phyloP scores from a whole-genome alignment of 1,140 invertebrate genomes.

The Trichonephila clavata region DNA sequence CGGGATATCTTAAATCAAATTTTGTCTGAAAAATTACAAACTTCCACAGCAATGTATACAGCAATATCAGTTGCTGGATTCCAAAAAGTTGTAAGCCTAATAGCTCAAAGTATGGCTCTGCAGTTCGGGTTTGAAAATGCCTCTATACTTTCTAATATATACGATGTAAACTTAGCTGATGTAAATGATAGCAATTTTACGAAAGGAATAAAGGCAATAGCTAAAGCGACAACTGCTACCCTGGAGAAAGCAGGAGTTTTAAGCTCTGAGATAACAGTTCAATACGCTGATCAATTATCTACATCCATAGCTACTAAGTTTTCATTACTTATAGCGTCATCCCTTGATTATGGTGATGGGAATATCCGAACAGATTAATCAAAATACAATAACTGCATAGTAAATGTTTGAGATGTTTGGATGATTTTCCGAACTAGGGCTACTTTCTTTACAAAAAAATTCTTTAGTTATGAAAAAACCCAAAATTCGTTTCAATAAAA shows the following conservation, averaged over 20 bases:
- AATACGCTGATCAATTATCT: constrained; percentile 40
- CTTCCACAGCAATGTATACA: constrained; percentile 54
- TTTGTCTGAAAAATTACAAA: not conserved
- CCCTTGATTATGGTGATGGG: constrained; percentile 51
- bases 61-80: constrained; percentile 8
- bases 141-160: not conserved
- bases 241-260: constrained; percentile 32
- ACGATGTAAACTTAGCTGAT: not conserved
- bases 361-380: not conserved
- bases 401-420: too few relatives aligned
- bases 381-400: too few relatives aligned
- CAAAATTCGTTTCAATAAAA: too few relatives aligned
- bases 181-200: constrained; percentile 2
- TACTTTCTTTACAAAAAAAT: too few relatives aligned
- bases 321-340: constrained; percentile 58
- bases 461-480: too few relatives aligned
- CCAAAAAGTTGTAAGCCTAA: constrained; percentile 12
- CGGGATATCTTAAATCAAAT: constrained; percentile 3
- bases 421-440: too few relatives aligned
- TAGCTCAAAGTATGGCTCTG: constrained; percentile 47
- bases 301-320: constrained; percentile 40
- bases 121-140: constrained; percentile 46
- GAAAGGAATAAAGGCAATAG: not conserved
- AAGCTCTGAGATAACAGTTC: not conserved
- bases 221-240: not conserved